phyloP scores from a whole-genome alignment of 2,797 vertebrate species.

The Pygocentrus nattereri region DNA sequence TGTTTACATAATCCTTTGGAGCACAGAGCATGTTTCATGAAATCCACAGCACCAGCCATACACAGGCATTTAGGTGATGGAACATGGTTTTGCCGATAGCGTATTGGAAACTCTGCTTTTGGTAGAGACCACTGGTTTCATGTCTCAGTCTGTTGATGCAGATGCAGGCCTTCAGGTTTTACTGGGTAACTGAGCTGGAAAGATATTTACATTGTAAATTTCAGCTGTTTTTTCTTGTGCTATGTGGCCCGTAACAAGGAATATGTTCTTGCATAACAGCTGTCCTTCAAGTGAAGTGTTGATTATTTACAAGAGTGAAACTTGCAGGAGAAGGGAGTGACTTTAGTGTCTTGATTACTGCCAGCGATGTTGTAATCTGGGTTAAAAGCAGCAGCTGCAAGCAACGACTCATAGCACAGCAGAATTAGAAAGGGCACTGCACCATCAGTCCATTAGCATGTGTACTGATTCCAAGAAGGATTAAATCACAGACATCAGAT shows the following conservation, averaged over 20 bases:
- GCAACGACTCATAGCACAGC: background rate
- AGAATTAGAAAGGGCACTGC: background rate
- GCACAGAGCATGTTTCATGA: constrained; percentile 39
- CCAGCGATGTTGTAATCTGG: constrained; percentile 27
- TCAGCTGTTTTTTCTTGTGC: background rate
- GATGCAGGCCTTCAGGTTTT: background rate
- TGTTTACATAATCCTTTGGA: constrained; percentile 31
- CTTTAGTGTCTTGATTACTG: constrained; percentile 18
- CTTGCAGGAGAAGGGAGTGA: constrained; percentile 1
- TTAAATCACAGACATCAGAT: background rate
- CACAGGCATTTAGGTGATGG: background rate
- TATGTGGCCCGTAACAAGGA: background rate
- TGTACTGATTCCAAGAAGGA: constrained; percentile 23
- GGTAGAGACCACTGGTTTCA: background rate
- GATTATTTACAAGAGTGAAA: constrained; percentile 6
- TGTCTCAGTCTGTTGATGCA: background rate
- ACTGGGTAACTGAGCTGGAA: too few relatives aligned
- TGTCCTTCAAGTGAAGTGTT: background rate
- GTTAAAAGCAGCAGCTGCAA: constrained; percentile 18
- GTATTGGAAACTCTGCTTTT: background rate
- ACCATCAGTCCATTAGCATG: constrained; percentile 28
- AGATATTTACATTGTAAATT: background rate
- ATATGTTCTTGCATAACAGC: background rate
- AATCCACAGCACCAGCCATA: constrained; percentile 30
- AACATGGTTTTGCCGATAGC: background rate